Base-by-base conservation (phyloP, 2,113 vertebrate species). In the Lucifuga dentata region DNA sequence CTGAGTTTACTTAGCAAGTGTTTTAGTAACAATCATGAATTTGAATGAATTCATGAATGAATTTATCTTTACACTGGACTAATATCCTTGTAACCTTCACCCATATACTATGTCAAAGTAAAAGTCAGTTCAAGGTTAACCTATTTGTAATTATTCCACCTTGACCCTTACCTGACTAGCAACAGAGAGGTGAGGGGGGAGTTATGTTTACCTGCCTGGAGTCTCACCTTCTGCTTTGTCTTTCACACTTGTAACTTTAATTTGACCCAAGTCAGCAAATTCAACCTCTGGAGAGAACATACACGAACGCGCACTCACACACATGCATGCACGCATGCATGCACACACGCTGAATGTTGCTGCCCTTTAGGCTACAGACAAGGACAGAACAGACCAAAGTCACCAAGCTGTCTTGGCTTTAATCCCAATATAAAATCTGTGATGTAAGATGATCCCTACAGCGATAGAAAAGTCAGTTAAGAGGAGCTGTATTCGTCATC, bases 331-430 rank as follows among this genome's bases (percentile, higher is more conserved):
- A 52, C 24, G 35, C 50, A 52, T 1, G 36, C 51, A 55, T 17
- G 36, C 8, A 36, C 51, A 38, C 32, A 55, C 50, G 35, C 49
- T 16, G 24, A 52, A 13, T n/a, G n/a, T 13, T 11, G 11, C 55
- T 13, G 17, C 23, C 36, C 9, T 26, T 17, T 10, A 11, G 36
- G 45, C 17, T 26, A 52, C 50, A 62, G 69, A 67, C 62, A 73
- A 77, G 68, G 78, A 40, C 32, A 72, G 51, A 63, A 66, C 43
- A 69, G 45, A 62, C 71, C 52, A 61, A 78, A 5, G 41, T 86
- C 86, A 80, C 77, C 83, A 89, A 68, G 57, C 49, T 85, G 56
- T 16, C 50, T 0, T 72, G 70, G 57, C 76, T 80, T 71, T 78
- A 80, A 77, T 75, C 73, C 56, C 63, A 52, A 35, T 55, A 35